Percentiles rank a stretch among this genome's conserved stretches.
phyloP scores from a whole-genome alignment of 1,140 invertebrate species.

The Antheraea mylitta region DNA sequence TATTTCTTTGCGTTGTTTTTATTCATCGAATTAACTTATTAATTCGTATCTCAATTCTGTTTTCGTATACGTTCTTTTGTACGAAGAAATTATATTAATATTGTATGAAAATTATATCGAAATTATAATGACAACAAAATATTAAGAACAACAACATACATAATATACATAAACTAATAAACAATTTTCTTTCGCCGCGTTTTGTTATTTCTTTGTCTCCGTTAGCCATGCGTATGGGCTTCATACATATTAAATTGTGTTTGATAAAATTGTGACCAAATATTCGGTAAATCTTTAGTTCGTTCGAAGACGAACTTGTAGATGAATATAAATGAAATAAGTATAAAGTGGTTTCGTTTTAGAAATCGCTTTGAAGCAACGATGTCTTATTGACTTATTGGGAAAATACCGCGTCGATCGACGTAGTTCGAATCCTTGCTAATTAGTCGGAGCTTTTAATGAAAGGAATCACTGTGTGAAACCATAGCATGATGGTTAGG shows the following conservation, averaged over 20 bases:
- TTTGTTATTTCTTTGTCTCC: neutral
- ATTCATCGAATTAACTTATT: neutral
- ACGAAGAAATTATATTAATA: too few relatives aligned
- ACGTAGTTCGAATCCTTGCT: too few relatives aligned
- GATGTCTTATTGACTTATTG: too few relatives aligned
- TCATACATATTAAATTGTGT: neutral
- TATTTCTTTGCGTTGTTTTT: neutral
- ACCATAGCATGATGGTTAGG: too few relatives aligned
- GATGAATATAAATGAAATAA: neutral
- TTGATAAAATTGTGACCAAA: neutral
- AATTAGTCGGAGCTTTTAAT: too few relatives aligned
- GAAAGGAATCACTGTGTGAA: too few relatives aligned
- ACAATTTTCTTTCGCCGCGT: neutral
- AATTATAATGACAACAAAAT: too few relatives aligned
- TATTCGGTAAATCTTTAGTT: neutral
- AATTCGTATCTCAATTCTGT: neutral
- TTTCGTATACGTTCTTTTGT: neutral
- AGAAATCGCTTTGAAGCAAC: neutral
- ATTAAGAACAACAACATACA: neutral
- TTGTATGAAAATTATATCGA: too few relatives aligned
- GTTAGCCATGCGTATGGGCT: neutral
- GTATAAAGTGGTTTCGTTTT: neutral
- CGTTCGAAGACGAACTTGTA: neutral
- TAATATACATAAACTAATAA: neutral
- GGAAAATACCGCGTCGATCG: too few relatives aligned